These are phyloP conservation scores for Helicoverpa armigera DNA, from an alignment of 1,140 invertebrate genomes.

Conservation along the genomic window DNA sequence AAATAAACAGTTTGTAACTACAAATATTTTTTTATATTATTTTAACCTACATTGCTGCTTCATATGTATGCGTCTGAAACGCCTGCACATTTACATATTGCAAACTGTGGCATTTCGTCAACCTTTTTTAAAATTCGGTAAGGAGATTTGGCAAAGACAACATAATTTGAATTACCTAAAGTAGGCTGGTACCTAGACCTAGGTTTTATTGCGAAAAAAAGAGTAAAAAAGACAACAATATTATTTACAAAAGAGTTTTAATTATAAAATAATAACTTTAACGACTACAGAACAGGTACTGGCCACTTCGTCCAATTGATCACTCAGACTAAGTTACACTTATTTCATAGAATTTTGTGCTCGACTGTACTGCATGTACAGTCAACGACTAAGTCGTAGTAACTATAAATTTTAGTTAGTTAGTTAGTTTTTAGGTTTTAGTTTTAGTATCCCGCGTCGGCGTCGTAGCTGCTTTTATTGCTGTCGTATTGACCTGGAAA, in stretches of 20 bases:
- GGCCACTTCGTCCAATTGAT: conserved; percentile 58
- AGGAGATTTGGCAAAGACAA: conserved; percentile 1
- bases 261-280: conserved; percentile 49
- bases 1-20: no score
- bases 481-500: conserved; percentile 76
- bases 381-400: conserved; percentile 16
- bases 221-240: no score
- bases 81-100: no score
- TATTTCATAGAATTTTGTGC: conserved; percentile 1
- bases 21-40: no score
- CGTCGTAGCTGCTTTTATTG: conserved; percentile 79
- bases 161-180: no score
- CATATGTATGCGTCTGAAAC: no score
- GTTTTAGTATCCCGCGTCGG: conserved; percentile 74
- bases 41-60: no score
- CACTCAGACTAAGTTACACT: conserved; percentile 37
- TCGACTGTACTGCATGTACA: conserved; percentile 19
- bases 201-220: no score
- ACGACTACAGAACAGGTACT: conserved; percentile 60
- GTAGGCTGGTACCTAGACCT: no score
- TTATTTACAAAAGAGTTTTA: conserved; percentile 52
- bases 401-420: conserved; percentile 19
- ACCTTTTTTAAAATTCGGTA: not conserved
- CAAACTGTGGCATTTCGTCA: no score
- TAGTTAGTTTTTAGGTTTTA: not conserved